A percentile compares a stretch with the other conserved stretches of the same genome.
phyloP scores from a whole-genome alignment of 2,113 vertebrate genomes.

The Caranx ignobilis region DNA sequence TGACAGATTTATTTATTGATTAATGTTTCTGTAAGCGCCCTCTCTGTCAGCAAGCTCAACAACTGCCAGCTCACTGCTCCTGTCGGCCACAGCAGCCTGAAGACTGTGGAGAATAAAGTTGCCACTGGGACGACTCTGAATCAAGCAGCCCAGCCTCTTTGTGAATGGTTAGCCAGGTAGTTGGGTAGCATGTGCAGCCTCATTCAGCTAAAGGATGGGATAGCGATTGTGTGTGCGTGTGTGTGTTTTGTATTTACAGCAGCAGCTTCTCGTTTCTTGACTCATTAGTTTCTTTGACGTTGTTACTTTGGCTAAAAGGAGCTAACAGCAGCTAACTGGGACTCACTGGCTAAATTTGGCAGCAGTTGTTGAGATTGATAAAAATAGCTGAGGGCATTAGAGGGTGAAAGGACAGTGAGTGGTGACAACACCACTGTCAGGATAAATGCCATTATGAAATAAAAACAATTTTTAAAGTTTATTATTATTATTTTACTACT shows the following conservation, averaged over 20 bases:
- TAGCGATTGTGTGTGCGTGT: background rate
- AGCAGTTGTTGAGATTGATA: background rate
- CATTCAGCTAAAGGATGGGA: background rate
- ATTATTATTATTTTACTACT: no score
- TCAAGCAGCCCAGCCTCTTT: background rate
- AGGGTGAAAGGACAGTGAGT: background rate
- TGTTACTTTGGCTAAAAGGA: background rate
- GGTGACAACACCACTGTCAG: background rate
- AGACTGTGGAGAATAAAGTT: background rate
- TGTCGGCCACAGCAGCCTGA: background rate
- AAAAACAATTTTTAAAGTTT: background rate
- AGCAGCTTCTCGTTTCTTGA: slow-evolving; percentile 1
- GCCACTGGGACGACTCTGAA: no score
- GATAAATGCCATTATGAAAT: slow-evolving; percentile 20
- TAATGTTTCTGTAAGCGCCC: background rate
- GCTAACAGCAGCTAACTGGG: background rate
- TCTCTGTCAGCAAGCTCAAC: background rate
- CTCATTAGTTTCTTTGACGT: background rate
- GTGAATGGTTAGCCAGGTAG: background rate
- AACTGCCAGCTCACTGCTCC: background rate
- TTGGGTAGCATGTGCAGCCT: background rate
- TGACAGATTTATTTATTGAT: background rate
- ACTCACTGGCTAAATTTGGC: background rate
- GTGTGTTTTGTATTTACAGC: background rate
- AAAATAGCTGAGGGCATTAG: background rate